Conservation (phyloP, 2,888 invertebrate species). For the Leucophenga maculata region DNA sequence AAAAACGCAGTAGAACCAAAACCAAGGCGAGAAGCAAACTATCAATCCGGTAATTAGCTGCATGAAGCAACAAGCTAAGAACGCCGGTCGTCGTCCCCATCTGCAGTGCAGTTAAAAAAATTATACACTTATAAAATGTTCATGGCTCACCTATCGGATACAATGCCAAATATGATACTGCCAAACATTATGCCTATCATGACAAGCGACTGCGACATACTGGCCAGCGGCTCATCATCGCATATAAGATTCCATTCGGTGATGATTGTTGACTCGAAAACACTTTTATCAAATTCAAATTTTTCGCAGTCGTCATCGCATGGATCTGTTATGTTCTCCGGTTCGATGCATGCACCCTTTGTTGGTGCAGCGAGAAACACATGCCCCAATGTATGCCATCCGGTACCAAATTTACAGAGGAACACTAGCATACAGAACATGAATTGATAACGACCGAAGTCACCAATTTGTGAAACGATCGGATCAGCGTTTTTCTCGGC, state of each 20-base stretch:
- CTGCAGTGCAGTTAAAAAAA: constrained; percentile 72
- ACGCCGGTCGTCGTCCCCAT: constrained; percentile 82
- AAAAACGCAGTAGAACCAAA: constrained; percentile 77
- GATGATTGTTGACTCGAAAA: constrained; percentile 82
- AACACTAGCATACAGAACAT: constrained; percentile 80
- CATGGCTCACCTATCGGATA: constrained; percentile 80
- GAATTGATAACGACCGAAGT: constrained; percentile 83
- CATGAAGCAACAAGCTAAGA: constrained; percentile 81
- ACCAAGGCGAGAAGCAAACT: constrained; percentile 81
- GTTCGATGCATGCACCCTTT: constrained; percentile 74
- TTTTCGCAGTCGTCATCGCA: constrained; percentile 77
- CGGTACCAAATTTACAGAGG: constrained; percentile 83
- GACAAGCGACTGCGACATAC: constrained; percentile 83
- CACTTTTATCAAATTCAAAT: constrained; percentile 75
- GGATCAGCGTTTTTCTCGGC: constrained; percentile 73
- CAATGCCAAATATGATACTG: constrained; percentile 81
- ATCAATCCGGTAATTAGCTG: constrained; percentile 82
- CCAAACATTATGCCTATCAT: constrained; percentile 86
- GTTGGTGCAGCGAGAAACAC: constrained; percentile 83
- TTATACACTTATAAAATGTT: not conserved
- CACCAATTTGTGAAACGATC: constrained; percentile 80
- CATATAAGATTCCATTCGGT: constrained; percentile 83
- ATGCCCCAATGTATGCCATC: constrained; percentile 86
- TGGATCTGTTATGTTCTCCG: constrained; percentile 63
- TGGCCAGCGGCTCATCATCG: constrained; percentile 76